Evolutionary conservation across 2,888 invertebrate species (phyloP).

Genomic region (Scrobipalpa costella): DNA sequence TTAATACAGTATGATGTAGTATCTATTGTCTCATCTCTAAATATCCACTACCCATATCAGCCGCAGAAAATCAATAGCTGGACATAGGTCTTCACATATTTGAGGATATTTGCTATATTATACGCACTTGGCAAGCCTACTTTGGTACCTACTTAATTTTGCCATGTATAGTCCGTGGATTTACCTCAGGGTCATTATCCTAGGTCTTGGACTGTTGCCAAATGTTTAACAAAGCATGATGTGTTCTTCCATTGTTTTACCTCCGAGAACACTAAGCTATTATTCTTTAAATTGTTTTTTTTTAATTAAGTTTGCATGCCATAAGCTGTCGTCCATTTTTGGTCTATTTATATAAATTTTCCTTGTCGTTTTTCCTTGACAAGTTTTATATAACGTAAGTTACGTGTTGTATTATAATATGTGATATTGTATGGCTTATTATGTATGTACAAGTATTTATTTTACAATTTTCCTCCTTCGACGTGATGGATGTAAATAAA

Average conservation of each 20-base stretch:
- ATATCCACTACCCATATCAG: too few relatives aligned
- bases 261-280: constrained; percentile 4
- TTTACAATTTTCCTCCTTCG: background rate
- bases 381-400: background rate
- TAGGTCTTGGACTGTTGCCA: constrained; percentile 17
- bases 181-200: background rate
- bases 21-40: constrained; percentile 11
- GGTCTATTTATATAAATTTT: constrained; percentile 8
- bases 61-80: too few relatives aligned
- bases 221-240: background rate
- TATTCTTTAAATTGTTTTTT: background rate
- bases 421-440: background rate
- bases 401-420: background rate
- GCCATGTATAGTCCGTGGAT: too few relatives aligned
- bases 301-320: constrained; percentile 27
- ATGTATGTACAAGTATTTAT: background rate
- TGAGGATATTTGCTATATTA: too few relatives aligned
- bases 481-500: background rate
- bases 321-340: background rate
- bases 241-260: background rate
- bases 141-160: too few relatives aligned
- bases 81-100: too few relatives aligned
- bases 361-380: constrained; percentile 1
- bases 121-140: too few relatives aligned
- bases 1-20: background rate